phyloP scores from a whole-genome alignment of 2,797 vertebrate species.

The Esox lucius region DNA sequence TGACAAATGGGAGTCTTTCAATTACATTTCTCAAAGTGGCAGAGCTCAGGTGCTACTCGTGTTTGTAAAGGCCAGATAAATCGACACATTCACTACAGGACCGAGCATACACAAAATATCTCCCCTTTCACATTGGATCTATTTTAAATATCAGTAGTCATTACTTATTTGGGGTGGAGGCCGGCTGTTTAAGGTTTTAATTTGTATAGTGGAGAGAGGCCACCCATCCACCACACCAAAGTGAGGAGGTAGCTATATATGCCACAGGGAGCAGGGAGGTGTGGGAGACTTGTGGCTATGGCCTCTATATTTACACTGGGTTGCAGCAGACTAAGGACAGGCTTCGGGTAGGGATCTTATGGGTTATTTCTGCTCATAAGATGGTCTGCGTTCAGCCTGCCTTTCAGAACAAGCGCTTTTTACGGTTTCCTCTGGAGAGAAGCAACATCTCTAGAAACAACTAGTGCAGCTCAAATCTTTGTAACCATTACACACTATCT shows the following conservation, averaged over 20 bases:
- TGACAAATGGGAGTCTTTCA: constrained; percentile 21
- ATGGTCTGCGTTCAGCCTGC: constrained; percentile 42
- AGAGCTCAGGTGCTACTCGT: neutral
- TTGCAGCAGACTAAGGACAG: constrained; percentile 60
- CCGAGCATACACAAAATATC: neutral
- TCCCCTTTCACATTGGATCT: constrained; percentile 53
- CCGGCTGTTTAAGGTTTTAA: constrained; percentile 75
- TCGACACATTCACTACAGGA: neutral
- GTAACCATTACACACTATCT: too few relatives aligned
- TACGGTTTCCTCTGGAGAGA: neutral
- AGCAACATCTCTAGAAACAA: neutral
- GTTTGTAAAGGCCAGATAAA: neutral
- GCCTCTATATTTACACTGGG: constrained; percentile 76
- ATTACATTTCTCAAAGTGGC: neutral
- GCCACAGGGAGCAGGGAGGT: constrained; percentile 62
- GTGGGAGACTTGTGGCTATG: constrained; percentile 68
- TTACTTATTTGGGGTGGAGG: constrained; percentile 80
- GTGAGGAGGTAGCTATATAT: constrained; percentile 62
- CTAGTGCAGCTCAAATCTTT: neutral
- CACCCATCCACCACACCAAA: constrained; percentile 78
- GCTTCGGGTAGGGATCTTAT: constrained; percentile 49
- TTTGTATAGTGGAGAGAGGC: constrained; percentile 72
- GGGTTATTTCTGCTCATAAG: constrained; percentile 57
- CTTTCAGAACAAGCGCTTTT: neutral
- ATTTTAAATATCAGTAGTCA: constrained; percentile 69